Conservation (phyloP, 1,140 invertebrate genomes). For the Armadillidium nasatum region DNA sequence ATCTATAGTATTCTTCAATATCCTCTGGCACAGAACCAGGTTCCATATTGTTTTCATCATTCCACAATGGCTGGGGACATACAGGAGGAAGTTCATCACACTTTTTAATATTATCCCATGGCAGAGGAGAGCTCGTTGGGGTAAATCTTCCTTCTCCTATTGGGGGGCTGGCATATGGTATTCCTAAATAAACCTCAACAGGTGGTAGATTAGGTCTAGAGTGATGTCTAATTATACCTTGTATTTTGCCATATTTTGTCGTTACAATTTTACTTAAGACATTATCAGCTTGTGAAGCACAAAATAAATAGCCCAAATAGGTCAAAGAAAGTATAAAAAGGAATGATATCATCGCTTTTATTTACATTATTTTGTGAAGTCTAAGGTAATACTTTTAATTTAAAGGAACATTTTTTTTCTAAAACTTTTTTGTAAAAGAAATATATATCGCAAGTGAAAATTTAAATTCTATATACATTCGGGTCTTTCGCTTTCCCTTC, state of each 20-base stretch:
- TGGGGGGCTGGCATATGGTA: constrained; percentile 63
- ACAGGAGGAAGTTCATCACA: constrained; percentile 42
- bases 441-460: not conserved
- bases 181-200: constrained; percentile 65
- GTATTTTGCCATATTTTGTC: constrained; percentile 53
- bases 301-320: not conserved
- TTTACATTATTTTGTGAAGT: not conserved
- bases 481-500: too few species aligned
- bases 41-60: constrained; percentile 47
- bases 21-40: constrained; percentile 66
- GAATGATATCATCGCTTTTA: not conserved
- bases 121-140: constrained; percentile 49
- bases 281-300: constrained; percentile 35
- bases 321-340: not conserved
- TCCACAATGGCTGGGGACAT: constrained; percentile 51
- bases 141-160: constrained; percentile 60
- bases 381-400: not conserved
- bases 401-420: not conserved
- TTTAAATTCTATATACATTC: too few species aligned
- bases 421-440: not conserved
- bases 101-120: constrained; percentile 43
- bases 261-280: constrained; percentile 46
- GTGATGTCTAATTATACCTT: constrained; percentile 51
- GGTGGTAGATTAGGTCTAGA: constrained; percentile 65
- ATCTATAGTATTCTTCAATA: constrained; percentile 74